Percentiles rank a stretch among this genome's conserved stretches.
Evolutionary conservation across 1,140 invertebrate genomes (phyloP).

Genomic region (Microplitis mediator): DNA sequence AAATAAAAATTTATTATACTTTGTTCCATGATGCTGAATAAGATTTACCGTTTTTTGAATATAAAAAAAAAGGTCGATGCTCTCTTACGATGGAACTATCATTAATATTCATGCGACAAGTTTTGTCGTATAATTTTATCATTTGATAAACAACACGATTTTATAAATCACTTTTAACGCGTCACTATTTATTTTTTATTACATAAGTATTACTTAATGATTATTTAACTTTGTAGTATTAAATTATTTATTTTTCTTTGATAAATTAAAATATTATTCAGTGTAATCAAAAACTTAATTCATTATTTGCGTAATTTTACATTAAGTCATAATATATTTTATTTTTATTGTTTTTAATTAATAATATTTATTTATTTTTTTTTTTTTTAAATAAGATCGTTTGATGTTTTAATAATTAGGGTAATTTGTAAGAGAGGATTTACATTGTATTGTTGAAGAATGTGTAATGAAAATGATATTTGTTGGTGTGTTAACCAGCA

Average conservation of each 20-base stretch:
- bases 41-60: no score
- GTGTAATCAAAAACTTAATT: no score
- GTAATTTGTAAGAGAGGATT: no score
- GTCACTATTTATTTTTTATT: neutral
- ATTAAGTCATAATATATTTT: no score
- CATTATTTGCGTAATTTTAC: no score
- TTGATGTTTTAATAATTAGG: neutral
- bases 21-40: no score
- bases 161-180: slow-evolving; percentile 7
- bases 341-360: no score
- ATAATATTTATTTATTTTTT: neutral
- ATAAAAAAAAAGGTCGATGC: slow-evolving; percentile 26
- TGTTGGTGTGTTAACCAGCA: neutral
- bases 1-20: neutral
- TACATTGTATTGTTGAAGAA: neutral
- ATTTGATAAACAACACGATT: slow-evolving; percentile 5
- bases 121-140: slow-evolving; percentile 22
- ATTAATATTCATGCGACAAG: slow-evolving; percentile 28
- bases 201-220: neutral
- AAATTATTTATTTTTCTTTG: neutral
- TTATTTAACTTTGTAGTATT: neutral
- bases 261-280: no score
- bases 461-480: neutral
- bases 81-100: slow-evolving; percentile 1
- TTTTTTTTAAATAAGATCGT: neutral